A percentile compares a stretch with the other conserved stretches of the same genome.
Conservation (phyloP, 37 sponge, comb jelly and placozoan species). For the Agelas oroides region DNA sequence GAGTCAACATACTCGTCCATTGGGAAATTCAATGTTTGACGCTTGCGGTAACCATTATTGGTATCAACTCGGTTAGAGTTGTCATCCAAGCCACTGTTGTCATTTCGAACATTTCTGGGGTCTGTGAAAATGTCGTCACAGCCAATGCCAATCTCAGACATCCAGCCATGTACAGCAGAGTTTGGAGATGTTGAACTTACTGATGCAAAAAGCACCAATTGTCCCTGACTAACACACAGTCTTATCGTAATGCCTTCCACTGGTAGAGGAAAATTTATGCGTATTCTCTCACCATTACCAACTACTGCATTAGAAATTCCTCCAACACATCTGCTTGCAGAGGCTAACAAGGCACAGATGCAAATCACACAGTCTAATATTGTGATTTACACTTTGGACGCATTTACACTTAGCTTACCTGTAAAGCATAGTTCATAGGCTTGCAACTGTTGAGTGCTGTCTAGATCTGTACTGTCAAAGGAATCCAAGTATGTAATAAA, state of each 20-base stretch:
- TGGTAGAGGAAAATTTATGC: not conserved
- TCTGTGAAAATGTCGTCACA: too few relatives aligned
- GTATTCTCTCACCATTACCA: not conserved
- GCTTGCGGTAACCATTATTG: too few relatives aligned
- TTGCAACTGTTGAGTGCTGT: not conserved
- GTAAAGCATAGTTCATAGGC: slow-evolving; percentile 9
- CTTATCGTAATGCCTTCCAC: not conserved
- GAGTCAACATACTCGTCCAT: too few relatives aligned
- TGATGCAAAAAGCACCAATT: slow-evolving; percentile 8
- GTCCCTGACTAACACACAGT: not conserved
- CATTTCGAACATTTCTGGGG: too few relatives aligned
- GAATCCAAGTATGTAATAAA: not conserved
- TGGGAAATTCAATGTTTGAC: too few relatives aligned
- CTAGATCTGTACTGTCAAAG: not conserved
- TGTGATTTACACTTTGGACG: too few relatives aligned
- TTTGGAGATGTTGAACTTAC: not conserved
- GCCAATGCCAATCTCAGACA: too few relatives aligned
- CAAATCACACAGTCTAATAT: too few relatives aligned
- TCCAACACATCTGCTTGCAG: not conserved
- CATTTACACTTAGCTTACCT: too few relatives aligned
- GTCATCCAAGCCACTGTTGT: too few relatives aligned
- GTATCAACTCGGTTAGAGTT: too few relatives aligned
- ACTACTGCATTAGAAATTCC: not conserved
- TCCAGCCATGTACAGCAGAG: not conserved
- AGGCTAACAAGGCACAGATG: too few relatives aligned